Conservation (phyloP, 1,140 invertebrate genomes). For the Cecropterus lyciades region DNA sequence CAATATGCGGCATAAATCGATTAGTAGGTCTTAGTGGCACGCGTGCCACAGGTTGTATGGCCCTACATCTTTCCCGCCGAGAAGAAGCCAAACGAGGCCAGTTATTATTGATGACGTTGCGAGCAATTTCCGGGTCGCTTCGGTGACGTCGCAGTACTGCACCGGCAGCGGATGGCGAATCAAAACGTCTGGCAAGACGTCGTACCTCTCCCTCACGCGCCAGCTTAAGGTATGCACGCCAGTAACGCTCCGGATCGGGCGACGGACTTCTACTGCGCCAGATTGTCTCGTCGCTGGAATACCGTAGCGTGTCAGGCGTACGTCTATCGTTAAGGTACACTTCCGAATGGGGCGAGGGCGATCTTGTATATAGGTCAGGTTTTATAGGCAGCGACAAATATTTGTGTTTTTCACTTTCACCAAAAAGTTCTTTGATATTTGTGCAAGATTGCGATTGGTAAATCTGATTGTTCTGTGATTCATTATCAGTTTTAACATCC, state of each 20-base stretch:
- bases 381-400: conserved; percentile 74
- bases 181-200: conserved; percentile 90
- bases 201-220: conserved; percentile 90
- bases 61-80: conserved; percentile 78
- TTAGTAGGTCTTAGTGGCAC: conserved; percentile 87
- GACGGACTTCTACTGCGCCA: conserved; percentile 88
- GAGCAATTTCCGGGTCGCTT: conserved; percentile 91
- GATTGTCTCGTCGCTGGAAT: conserved; percentile 87
- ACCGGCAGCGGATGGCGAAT: conserved; percentile 80
- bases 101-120: conserved; percentile 83
- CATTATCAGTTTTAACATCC: conserved; percentile 47
- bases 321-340: conserved; percentile 65
- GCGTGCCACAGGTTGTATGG: conserved; percentile 86
- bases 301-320: conserved; percentile 78
- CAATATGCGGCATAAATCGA: conserved; percentile 93
- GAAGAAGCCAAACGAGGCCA: conserved; percentile 73
- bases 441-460: conserved; percentile 89
- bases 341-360: conserved; percentile 73
- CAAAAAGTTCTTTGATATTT: conserved; percentile 91
- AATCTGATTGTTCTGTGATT: conserved; percentile 55
- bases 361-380: conserved; percentile 68
- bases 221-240: conserved; percentile 88
- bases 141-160: conserved; percentile 86
- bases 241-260: conserved; percentile 87
- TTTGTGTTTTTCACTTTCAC: conserved; percentile 86